These are phyloP conservation scores for Pterophyllum scalare DNA, from an alignment of 2,113 vertebrate genomes.

Conservation along the genomic window DNA sequence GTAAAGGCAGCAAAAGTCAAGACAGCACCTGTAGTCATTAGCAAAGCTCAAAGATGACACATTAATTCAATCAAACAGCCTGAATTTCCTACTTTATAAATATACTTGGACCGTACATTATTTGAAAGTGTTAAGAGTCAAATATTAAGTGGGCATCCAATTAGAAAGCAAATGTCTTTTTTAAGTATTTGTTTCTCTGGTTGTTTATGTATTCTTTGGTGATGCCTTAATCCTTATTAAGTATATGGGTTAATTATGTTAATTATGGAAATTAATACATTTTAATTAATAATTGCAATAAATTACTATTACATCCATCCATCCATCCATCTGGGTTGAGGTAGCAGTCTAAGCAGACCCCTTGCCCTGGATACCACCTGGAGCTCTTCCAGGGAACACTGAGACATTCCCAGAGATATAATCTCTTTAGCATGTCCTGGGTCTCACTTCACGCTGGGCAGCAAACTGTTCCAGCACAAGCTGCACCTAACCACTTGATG, in stretches of 20 bases:
- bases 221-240: not conserved
- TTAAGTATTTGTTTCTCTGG: not conserved
- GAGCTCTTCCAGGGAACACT: not conserved
- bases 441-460: not conserved
- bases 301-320: not conserved
- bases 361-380: not conserved
- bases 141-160: not conserved
- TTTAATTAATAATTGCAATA: not conserved
- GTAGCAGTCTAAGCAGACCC: not conserved
- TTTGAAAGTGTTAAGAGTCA: not conserved
- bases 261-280: not conserved
- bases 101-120: not conserved
- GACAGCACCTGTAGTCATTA: slow-evolving; percentile 43
- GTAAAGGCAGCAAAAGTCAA: slow-evolving; percentile 70
- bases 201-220: not conserved
- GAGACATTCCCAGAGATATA: not conserved
- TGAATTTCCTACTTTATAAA: not conserved
- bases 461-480: not conserved
- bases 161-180: not conserved
- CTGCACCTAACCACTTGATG: not conserved
- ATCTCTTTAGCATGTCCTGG: not conserved
- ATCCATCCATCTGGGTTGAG: not conserved
- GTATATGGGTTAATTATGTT: not conserved
- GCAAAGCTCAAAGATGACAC: slow-evolving; percentile 38
- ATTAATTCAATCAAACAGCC: slow-evolving; percentile 55